phyloP scores from a whole-genome alignment of 2,113 vertebrate species.

The Reinhardtius hippoglossoides region DNA sequence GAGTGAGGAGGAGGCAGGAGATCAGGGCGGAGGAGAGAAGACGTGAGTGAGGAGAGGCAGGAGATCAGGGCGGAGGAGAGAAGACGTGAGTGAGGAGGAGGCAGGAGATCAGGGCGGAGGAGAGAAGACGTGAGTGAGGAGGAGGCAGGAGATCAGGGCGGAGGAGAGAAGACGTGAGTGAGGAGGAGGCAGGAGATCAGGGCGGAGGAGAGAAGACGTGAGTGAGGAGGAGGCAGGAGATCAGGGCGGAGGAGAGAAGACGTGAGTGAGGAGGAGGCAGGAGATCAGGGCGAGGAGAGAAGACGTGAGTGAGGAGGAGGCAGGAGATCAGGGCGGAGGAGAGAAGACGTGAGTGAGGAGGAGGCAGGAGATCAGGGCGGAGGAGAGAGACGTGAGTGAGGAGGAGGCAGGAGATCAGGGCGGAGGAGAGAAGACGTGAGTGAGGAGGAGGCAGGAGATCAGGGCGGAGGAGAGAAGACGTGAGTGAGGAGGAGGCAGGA shows the following conservation, averaged over 20 bases:
- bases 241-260: no score
- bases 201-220: neutral
- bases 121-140: neutral
- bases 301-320: neutral
- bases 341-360: neutral
- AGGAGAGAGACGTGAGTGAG: neutral
- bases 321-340: neutral
- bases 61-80: no score
- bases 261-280: neutral
- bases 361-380: neutral
- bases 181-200: neutral
- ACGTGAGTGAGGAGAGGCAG: neutral
- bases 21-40: no score
- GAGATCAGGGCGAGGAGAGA: no score
- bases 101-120: neutral
- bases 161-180: neutral
- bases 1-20: neutral
- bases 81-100: neutral
- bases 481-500: neutral
- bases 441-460: neutral
- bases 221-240: neutral
- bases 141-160: neutral
- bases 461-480: neutral
- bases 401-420: neutral
- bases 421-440: neutral